Evolutionary conservation across 2,888 invertebrate species (phyloP).

Genomic region (Mylabris sibirica): DNA sequence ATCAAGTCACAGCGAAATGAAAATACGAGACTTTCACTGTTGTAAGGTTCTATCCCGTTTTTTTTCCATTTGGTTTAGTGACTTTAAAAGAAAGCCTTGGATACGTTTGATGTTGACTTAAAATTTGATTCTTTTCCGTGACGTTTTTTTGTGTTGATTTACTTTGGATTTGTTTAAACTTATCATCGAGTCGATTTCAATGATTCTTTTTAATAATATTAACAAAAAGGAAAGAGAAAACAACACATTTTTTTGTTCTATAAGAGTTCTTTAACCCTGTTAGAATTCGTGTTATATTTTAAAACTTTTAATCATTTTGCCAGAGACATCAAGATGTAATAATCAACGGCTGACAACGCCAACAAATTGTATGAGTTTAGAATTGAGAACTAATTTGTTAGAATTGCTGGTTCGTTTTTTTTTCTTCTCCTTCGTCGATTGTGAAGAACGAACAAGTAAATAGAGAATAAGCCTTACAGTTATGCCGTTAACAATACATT

Average conservation of each 20-base stretch:
- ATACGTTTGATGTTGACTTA: slow-evolving; percentile 40
- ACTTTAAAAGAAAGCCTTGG: slow-evolving; percentile 40
- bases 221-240: too few species aligned
- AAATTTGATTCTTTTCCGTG: slow-evolving; percentile 36
- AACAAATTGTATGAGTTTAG: slow-evolving; percentile 14
- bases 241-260: neutral
- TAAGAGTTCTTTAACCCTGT: slow-evolving; percentile 38
- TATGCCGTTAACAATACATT: slow-evolving; percentile 6
- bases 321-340: slow-evolving; percentile 39
- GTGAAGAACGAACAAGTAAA: neutral
- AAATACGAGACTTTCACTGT: slow-evolving; percentile 33
- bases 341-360: slow-evolving; percentile 39
- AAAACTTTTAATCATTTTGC: slow-evolving; percentile 39
- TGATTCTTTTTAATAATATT: neutral
- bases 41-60: neutral
- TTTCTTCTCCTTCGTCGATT: neutral
- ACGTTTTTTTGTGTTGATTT: slow-evolving; percentile 31
- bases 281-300: slow-evolving; percentile 34
- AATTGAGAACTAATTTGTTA: slow-evolving; percentile 3
- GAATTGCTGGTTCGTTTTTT: neutral
- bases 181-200: neutral
- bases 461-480: neutral
- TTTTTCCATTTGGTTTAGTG: slow-evolving; percentile 43
- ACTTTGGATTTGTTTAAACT: neutral
- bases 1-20: slow-evolving; percentile 42